Evolutionary conservation across 2,113 vertebrate species (phyloP), one percentile per base, ranked within the genome.

Genomic region (Theristicus caerulescens): DNA sequence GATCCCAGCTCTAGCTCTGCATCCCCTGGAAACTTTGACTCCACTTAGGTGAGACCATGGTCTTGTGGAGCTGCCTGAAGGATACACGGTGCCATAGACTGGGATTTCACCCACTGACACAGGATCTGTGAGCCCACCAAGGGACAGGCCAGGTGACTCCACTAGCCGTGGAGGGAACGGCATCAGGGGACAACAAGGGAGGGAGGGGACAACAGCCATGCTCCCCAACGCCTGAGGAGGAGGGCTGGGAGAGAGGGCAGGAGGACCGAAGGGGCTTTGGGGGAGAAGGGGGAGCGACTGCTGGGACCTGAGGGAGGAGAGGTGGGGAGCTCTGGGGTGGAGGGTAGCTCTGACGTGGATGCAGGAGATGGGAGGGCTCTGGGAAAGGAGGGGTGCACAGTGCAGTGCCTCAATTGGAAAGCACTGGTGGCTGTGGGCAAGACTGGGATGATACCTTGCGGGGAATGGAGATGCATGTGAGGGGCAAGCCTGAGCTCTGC

Each of bases 91-190:
- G 51, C 46, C 47, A 15, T 26, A 32, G 17, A 29, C 1, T 25
- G 34, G 25, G n/a, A 59, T 89, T 78, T 86, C n/a, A 89, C 25
- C n/a, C 21, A 16, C 66, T 61, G 71, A 46, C 61, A 54, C n/a
- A 54, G 38, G 34, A 36, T 46, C n/a, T 59, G 17, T 59, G 71
- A 79, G 24, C 44, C 17, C 71, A 79, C 13, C 27, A 61, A 79
- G 38, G 47, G 9, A 27, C 0, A 4, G 65, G 18, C 27, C 54
- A n/a, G 20, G 47, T 76, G 38, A 47, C 44, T 81, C 26, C 52
- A 67, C 26, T 54, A 82, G 21, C 65, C 0, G 0, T n/a, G 84
- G 26, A 36, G 29, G 16, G 34, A 36, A 34, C 1, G 4, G 19
- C 12, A 15, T 34, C 42, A 82, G 20, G 5, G 58, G 18, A 29